Base-by-base conservation (phyloP, 2,113 vertebrate genomes). In the Piprites chloris region DNA sequence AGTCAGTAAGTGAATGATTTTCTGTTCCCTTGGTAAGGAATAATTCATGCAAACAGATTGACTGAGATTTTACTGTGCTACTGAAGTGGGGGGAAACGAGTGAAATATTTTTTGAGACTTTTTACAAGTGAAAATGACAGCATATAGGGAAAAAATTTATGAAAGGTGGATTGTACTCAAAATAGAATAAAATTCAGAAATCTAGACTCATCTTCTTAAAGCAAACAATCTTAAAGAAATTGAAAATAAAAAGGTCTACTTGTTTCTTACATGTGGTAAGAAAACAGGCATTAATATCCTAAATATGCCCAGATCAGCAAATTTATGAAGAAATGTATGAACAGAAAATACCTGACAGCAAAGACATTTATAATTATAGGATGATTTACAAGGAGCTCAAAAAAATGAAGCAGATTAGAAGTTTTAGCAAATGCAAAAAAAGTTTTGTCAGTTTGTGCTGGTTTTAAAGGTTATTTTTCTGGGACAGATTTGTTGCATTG, bases 11-110 rank as follows among this genome's bases (percentile, higher is more conserved):
- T 87, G 82, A 73, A 32, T 82, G 91, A 86, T 90, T 93, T 95
- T 94, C 56, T 86, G 44, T 87, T 94, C 90, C 76, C 88, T 68
- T 82, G 83, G 26, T 92, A 93, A 93, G 63, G n/a, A 88, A 72
- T 87, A 97, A 95, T 88, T 89, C 69, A 81, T 94, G 56, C 46
- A 87, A 94, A 69, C 44, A 92, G 47, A 90, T 74, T 94, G 67
- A 85, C 53, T 85, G 55, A 86, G 78, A 77, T 75, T 87, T 95
- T 61, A 59, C 63, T 44, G 14, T 80, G 79, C 65, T 94, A 74
- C 56, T 67, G 85, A 84, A 93, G 55, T 56, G 39, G 32, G 35
- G 39, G 41, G 39, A 84, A 94, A 94, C 28, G 10, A 71, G 28
- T 55, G 74, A 85, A 81, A 90, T 76, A 76, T 37, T 85, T 37